Evolutionary conservation across 2,888 invertebrate genomes (phyloP).

Genomic region (Acanthoscelides obtectus): DNA sequence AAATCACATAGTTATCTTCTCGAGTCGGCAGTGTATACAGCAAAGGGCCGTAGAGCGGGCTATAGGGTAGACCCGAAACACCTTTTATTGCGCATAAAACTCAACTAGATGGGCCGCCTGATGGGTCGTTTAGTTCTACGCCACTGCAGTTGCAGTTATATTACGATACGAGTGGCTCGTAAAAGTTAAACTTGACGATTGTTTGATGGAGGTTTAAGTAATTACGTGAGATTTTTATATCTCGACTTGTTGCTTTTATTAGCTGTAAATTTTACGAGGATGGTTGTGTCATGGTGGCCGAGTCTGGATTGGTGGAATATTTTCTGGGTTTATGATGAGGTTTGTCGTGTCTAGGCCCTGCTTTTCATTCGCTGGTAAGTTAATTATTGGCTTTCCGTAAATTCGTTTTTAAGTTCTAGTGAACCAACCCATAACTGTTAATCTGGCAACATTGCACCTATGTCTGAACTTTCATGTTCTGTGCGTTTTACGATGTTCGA

Average conservation of each 20-base stretch:
- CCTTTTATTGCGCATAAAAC: conserved; percentile 1
- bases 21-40: background rate
- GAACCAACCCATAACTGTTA: too few species aligned
- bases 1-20: background rate
- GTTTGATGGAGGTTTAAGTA: conserved; percentile 42
- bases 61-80: background rate
- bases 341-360: background rate
- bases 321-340: background rate
- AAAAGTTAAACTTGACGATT: conserved; percentile 38
- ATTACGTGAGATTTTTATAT: conserved; percentile 42
- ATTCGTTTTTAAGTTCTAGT: too few species aligned
- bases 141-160: conserved; percentile 30
- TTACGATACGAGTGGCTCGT: conserved; percentile 44
- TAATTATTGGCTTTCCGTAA: too few species aligned
- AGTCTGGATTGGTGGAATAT: background rate
- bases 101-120: background rate
- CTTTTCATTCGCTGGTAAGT: too few species aligned
- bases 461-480: too few species aligned
- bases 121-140: conserved; percentile 5
- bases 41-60: background rate
- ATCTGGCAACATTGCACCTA: too few species aligned
- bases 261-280: conserved; percentile 3
- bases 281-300: background rate
- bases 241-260: conserved; percentile 37
- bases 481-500: too few species aligned